These are phyloP conservation scores for Microplitis deprimator DNA, from an alignment of 2,888 invertebrate species.

Conservation along the genomic window DNA sequence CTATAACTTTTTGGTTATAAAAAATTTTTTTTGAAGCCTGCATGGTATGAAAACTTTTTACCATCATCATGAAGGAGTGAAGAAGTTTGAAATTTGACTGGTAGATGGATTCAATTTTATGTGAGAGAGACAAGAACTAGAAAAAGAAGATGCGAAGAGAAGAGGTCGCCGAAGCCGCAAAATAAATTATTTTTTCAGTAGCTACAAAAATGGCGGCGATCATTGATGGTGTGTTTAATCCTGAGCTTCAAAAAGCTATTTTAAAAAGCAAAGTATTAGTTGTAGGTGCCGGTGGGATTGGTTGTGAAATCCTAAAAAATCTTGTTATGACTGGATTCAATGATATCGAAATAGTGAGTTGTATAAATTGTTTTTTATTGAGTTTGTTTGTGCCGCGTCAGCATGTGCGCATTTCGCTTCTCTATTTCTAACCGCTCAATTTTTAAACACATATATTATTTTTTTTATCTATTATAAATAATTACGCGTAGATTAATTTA, in stretches of 20 bases:
- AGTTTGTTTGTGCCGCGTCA: conserved; percentile 13
- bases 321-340: conserved; percentile 94
- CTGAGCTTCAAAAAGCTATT: conserved; percentile 78
- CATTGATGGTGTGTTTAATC: conserved; percentile 79
- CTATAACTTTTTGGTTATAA: no score
- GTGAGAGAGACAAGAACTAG: neutral
- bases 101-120: neutral
- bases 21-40: no score
- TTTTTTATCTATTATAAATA: no score
- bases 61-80: no score
- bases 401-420: conserved; percentile 21
- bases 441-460: neutral
- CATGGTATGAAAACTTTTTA: no score
- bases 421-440: neutral
- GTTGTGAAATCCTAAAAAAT: conserved; percentile 98
- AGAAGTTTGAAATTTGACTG: no score
- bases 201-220: conserved; percentile 77
- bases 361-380: conserved; percentile 27
- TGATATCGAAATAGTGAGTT: conserved; percentile 92
- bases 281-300: conserved; percentile 98
- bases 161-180: neutral
- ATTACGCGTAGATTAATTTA: neutral
- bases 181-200: neutral
- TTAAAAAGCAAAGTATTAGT: conserved; percentile 84
- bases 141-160: neutral